phyloP scores from a whole-genome alignment of 2,113 vertebrate species.

The Neotoma lepida region DNA sequence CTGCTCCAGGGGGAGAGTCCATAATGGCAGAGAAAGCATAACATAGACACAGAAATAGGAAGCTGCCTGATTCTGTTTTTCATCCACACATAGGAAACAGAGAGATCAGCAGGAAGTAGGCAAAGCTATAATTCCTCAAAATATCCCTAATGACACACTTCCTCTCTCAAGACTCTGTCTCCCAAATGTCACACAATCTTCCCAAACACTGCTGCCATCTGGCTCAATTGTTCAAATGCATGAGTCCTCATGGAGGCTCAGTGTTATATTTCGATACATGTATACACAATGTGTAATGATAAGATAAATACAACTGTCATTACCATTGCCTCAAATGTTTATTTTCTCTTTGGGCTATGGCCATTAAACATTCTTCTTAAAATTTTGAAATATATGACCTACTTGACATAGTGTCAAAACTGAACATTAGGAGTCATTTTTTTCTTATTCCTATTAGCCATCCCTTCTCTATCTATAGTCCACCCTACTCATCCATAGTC shows the following conservation, averaged over 20 bases:
- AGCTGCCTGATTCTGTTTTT: background rate
- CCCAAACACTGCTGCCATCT: too few species aligned
- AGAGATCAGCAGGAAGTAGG: background rate
- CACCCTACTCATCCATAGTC: too few species aligned
- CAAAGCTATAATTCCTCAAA: background rate
- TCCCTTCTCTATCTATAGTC: background rate
- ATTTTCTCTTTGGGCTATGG: background rate
- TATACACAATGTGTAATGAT: background rate
- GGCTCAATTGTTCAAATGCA: background rate
- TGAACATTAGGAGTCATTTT: background rate
- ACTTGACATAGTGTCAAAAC: too few species aligned
- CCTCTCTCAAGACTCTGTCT: background rate
- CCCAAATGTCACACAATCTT: background rate
- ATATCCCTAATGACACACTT: background rate
- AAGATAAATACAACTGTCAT: background rate
- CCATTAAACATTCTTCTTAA: background rate
- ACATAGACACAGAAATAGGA: background rate
- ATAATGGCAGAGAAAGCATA: background rate
- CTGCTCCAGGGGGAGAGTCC: background rate
- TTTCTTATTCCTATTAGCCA: background rate
- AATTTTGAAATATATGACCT: background rate
- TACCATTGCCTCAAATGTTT: background rate
- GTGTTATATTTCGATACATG: background rate
- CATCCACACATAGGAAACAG: background rate
- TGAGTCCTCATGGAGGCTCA: background rate